Conservation (phyloP, 2,113 vertebrate species). For the Piprites chloris region DNA sequence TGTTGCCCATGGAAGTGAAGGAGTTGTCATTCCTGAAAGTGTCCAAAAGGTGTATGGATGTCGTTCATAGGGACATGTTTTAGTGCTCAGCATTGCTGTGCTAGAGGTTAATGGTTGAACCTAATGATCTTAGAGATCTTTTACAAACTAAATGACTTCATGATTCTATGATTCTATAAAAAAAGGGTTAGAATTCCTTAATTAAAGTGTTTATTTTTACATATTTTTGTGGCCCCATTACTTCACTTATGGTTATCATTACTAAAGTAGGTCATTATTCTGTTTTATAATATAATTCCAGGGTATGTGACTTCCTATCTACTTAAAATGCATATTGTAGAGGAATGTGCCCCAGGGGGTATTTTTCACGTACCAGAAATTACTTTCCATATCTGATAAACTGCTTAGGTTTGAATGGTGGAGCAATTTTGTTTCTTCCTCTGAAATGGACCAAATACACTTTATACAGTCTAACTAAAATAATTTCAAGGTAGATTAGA, state of each 20-base stretch:
- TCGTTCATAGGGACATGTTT: not conserved
- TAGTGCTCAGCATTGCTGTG: accelerated
- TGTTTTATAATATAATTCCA: not conserved
- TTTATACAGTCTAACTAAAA: constrained; percentile 5
- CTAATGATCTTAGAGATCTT: not conserved
- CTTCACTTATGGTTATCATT: not conserved
- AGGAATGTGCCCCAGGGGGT: not conserved
- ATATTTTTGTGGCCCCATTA: not conserved
- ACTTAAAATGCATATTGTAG: constrained; percentile 9
- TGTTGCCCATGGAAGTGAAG: not conserved
- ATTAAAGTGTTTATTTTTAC: constrained; percentile 3
- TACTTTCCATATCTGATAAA: constrained; percentile 38
- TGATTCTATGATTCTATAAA: not conserved
- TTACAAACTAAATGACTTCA: not conserved
- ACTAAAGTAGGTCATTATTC: constrained; percentile 26
- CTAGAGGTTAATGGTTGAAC: not conserved
- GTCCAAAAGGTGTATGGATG: not conserved
- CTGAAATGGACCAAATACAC: not conserved
- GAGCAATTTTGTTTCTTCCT: not conserved
- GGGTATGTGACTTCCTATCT: not conserved
- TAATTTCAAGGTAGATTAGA: constrained; percentile 57
- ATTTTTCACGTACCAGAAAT: not conserved
- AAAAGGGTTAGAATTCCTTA: not conserved
- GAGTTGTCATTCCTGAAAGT: not conserved
- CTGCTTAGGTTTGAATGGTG: not conserved